Evolutionary conservation across 2,888 invertebrate genomes (phyloP).

Genomic region (Amiota communis): DNA sequence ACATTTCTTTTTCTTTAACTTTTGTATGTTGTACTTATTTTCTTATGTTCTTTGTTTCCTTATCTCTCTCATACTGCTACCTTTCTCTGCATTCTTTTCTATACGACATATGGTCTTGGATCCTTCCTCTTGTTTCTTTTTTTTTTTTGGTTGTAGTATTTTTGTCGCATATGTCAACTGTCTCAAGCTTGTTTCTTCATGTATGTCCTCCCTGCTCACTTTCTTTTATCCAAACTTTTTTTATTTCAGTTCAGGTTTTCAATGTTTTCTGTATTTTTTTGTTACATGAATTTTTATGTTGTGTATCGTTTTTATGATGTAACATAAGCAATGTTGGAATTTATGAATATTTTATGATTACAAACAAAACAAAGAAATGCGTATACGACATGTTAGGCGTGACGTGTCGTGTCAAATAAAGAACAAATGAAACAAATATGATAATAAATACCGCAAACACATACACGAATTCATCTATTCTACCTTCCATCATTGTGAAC

Average conservation of each 20-base stretch:
- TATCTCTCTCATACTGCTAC: not conserved
- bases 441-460: not conserved
- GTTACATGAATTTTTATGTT: slow-evolving; percentile 29
- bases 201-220: not conserved
- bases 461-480: not conserved
- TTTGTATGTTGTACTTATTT: slow-evolving; percentile 47
- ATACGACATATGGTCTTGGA: not conserved
- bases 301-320: slow-evolving; percentile 49
- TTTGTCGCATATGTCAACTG: not conserved
- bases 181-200: not conserved
- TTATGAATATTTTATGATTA: slow-evolving; percentile 66
- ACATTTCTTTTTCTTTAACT: slow-evolving; percentile 29
- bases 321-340: slow-evolving; percentile 54
- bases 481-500: not conserved
- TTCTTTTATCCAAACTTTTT: not conserved
- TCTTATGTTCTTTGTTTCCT: slow-evolving; percentile 41
- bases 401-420: not conserved
- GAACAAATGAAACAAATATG: not conserved
- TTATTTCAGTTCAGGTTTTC: not conserved
- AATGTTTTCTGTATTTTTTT: slow-evolving; percentile 2
- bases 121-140: slow-evolving; percentile 7
- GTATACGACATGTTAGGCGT: slow-evolving; percentile 59
- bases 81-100: slow-evolving; percentile 27
- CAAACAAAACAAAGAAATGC: slow-evolving; percentile 39
- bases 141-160: slow-evolving; percentile 23